These are phyloP conservation scores for Lucilia sericata DNA, from an alignment of 1,140 invertebrate species.

Conservation along the genomic window DNA sequence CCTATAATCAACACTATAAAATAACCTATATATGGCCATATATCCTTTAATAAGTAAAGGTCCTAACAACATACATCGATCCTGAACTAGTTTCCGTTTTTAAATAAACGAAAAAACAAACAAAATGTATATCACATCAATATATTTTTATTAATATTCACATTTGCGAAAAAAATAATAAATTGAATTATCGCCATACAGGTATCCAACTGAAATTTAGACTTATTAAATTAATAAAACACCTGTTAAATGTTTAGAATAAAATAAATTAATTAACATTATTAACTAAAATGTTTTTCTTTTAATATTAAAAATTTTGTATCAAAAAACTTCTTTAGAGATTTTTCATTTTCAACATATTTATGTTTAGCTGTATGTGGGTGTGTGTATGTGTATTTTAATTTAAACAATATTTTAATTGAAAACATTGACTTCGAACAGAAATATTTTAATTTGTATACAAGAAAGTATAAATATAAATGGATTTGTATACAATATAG, in stretches of 20 bases:
- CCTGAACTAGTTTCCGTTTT: no score
- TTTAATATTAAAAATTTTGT: neutral
- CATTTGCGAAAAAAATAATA: no score
- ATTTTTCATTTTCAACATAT: neutral
- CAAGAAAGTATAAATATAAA: neutral
- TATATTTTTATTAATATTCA: no score
- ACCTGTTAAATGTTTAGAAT: neutral
- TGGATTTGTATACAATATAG: neutral
- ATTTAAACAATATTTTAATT: slow-evolving; percentile 13
- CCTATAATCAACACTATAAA: no score
- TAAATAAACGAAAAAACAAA: no score
- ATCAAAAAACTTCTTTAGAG: neutral
- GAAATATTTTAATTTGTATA: slow-evolving; percentile 8
- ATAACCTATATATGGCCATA: no score
- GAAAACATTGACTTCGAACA: neutral
- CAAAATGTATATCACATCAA: no score
- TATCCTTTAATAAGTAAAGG: no score
- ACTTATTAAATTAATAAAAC: neutral
- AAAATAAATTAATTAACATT: slow-evolving; percentile 4
- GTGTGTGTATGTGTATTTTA: slow-evolving; percentile 1
- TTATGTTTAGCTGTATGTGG: neutral
- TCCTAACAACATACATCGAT: no score
- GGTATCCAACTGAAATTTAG: no score
- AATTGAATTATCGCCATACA: no score
- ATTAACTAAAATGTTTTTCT: neutral